Evolutionary conservation across 2,888 invertebrate species (phyloP).

Genomic region (Tinea trinotella): DNA sequence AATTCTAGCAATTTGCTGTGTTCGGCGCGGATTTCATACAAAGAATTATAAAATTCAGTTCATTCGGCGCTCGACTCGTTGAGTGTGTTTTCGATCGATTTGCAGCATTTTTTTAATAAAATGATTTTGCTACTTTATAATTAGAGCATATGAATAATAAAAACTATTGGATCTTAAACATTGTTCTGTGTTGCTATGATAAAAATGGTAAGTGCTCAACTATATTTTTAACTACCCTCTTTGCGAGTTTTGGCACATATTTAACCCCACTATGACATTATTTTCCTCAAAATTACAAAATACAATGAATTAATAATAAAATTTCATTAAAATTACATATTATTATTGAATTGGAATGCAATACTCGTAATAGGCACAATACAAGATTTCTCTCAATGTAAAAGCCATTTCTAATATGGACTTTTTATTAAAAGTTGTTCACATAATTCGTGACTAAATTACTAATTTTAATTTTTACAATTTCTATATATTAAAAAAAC

Average conservation of each 20-base stretch:
- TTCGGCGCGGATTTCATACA: too few relatives aligned
- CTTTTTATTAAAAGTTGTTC: background rate
- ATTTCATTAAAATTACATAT: background rate
- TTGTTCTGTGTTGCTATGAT: too few relatives aligned
- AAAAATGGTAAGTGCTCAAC: too few relatives aligned
- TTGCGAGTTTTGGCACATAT: conserved; percentile 39
- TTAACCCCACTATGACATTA: conserved; percentile 37
- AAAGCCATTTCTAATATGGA: background rate
- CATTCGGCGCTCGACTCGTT: too few relatives aligned
- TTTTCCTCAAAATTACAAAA: conserved; percentile 21
- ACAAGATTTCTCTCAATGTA: conserved; percentile 8
- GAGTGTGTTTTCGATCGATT: too few relatives aligned
- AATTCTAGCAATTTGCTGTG: too few relatives aligned
- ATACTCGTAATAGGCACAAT: background rate
- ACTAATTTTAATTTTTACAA: background rate
- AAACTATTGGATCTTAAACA: too few relatives aligned
- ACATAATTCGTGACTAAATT: conserved; percentile 5
- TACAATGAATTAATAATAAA: conserved; percentile 1
- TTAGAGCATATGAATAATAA: too few relatives aligned
- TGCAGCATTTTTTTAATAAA: too few relatives aligned
- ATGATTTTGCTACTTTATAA: too few relatives aligned
- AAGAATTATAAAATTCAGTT: too few relatives aligned
- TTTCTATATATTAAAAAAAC: background rate
- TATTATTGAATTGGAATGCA: background rate
- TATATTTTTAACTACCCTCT: conserved; percentile 10